phyloP scores from a whole-genome alignment of 1,140 invertebrate species.

The Coenobita brevimanus region DNA sequence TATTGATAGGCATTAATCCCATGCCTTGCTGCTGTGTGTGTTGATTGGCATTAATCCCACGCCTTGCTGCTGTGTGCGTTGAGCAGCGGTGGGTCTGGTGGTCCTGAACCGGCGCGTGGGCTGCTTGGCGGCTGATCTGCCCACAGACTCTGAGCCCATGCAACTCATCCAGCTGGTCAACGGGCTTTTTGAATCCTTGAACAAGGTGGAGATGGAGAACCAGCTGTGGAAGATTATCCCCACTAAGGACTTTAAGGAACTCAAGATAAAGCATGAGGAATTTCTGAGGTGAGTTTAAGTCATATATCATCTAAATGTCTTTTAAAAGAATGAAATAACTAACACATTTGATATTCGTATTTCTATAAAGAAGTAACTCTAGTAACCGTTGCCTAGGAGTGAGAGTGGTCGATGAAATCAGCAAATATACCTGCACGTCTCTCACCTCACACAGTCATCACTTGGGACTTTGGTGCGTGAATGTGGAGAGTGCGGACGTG shows the following conservation, averaged over 20 bases:
- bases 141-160: constrained; percentile 20
- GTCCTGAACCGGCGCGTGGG: neutral
- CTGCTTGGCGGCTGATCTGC: neutral
- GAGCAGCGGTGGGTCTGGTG: constrained; percentile 11
- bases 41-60: no score
- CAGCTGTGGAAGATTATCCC: constrained; percentile 16
- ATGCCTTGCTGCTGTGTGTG: neutral
- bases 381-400: no score
- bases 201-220: neutral
- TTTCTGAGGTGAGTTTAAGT: neutral
- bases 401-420: no score
- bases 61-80: no score
- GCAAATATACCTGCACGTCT: no score
- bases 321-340: no score
- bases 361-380: no score
- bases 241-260: neutral
- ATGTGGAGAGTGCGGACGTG: no score
- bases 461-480: no score
- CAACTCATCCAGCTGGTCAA: neutral
- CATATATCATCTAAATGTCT: no score
- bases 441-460: no score
- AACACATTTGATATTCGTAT: no score
- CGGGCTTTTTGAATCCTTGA: neutral
- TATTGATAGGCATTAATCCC: neutral
- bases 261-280: constrained; percentile 8